Base-by-base conservation (phyloP, 2,113 vertebrate genomes). In the Grammomys dolichurus region DNA sequence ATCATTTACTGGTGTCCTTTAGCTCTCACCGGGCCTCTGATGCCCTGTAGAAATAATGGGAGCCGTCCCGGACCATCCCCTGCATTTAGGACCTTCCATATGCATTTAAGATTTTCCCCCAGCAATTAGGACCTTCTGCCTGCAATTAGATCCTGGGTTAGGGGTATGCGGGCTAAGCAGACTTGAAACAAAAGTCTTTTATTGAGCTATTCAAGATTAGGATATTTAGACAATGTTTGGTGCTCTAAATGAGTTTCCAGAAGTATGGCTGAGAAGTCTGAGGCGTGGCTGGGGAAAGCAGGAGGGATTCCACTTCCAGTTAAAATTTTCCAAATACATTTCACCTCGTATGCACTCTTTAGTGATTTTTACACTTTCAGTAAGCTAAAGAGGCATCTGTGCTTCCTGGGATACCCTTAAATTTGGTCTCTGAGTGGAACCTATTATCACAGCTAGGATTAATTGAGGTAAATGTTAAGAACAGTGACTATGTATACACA, bases 51-150 rank as follows among this genome's bases (percentile, higher is more conserved):
- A 84, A 43, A 43, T 12, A 14, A 4, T 43, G 7, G 7, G n/a
- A 43, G 24, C 3, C 1, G 1, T 69, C 11, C 11, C 11, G 1
- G 26, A 31, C 26, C 10, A 11, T 11, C 10, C 3, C 19, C 20
- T 40, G 22, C n/a, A 40, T 9, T 40, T 26, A 7, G 22, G 1
- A 26, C 36, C 20, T 17, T 40, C 80, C 51, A 51, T 10, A 51
- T 51, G 51, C 51, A 51, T 1, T 51, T 11, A 51, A 51, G 51
- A 51, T 10, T 51, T 51, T 51, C 51, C 20, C 0, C 19, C 54
- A 14, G 20, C 22, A 26, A 26, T 40, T n/a, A 5, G 11, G 9
- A 14, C n/a, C 3, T 2, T 26, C 80, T n/a, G 1, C 6, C 56
- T 17, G 22, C n/a, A 43, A 9, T 40, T 26, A 12, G 6, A n/a